Percentiles rank a stretch among this genome's conserved stretches.
Conservation (phyloP, 2,113 vertebrate genomes). For the Chaenogobius annularis region DNA sequence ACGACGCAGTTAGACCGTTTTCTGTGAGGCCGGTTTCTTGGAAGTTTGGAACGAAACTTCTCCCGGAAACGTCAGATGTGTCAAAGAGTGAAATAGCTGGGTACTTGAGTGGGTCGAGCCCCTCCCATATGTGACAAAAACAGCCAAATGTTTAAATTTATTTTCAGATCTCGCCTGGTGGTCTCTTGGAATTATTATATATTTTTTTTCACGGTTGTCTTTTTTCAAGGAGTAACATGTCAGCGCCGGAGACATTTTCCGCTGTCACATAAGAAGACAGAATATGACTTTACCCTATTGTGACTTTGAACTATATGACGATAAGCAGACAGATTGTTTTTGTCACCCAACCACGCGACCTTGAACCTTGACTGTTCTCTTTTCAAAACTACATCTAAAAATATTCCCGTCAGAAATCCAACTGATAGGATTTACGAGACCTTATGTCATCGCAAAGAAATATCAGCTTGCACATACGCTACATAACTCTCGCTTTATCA, state of each 20-base stretch:
- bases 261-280: conserved; percentile 72
- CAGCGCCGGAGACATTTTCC: conserved; percentile 60
- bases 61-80: conserved; percentile 14
- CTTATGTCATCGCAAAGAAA: conserved; percentile 72
- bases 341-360: conserved; percentile 73
- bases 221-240: conserved; percentile 69
- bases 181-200: conserved; percentile 45
- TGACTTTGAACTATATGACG: conserved; percentile 75
- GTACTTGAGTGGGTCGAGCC: conserved; percentile 27
- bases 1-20: conserved; percentile 91
- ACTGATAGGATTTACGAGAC: conserved; percentile 72
- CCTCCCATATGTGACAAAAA: conserved; percentile 64
- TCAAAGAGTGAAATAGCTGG: conserved; percentile 64
- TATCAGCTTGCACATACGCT: conserved; percentile 67
- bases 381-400: conserved; percentile 76
- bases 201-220: not conserved
- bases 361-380: conserved; percentile 58
- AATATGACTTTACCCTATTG: conserved; percentile 70
- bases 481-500: conserved; percentile 71
- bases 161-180: conserved; percentile 63
- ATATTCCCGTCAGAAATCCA: conserved; percentile 71
- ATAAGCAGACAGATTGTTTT: conserved; percentile 77
- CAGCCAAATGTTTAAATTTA: conserved; percentile 74
- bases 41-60: conserved; percentile 55
- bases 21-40: conserved; percentile 71